A percentile compares a stretch with the other conserved stretches of the same genome.
These are phyloP conservation scores for Drosophila macrospina DNA, from an alignment of 2,888 invertebrate species.

Conservation along the genomic window DNA sequence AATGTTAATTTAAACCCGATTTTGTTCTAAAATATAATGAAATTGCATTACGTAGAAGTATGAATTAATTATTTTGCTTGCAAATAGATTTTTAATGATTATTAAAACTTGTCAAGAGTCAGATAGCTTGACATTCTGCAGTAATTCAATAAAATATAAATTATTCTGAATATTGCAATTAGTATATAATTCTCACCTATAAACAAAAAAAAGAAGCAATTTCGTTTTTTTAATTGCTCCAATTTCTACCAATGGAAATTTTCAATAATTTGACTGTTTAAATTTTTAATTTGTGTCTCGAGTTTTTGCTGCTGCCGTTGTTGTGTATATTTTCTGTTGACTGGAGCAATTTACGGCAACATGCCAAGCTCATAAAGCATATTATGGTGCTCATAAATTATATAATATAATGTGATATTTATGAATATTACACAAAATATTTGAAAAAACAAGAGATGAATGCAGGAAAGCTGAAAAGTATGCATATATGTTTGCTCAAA, in stretches of 20 bases:
- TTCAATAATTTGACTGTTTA: slow-evolving; percentile 54
- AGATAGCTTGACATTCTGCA: too few species aligned
- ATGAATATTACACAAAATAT: slow-evolving; percentile 60
- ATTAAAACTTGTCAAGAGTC: too few species aligned
- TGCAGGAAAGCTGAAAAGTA: slow-evolving; percentile 33
- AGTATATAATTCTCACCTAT: slow-evolving; percentile 38
- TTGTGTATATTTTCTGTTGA: slow-evolving; percentile 64
- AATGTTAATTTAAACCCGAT: too few species aligned
- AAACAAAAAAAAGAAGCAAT: background rate
- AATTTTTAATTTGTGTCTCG: slow-evolving; percentile 69
- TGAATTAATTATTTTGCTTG: too few species aligned
- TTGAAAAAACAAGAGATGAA: slow-evolving; percentile 17
- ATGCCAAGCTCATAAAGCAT: slow-evolving; percentile 78
- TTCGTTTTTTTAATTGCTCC: slow-evolving; percentile 26
- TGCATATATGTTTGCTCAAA: slow-evolving; percentile 2
- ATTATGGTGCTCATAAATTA: slow-evolving; percentile 78
- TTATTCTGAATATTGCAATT: background rate
- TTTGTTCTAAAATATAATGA: too few species aligned
- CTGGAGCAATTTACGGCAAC: slow-evolving; percentile 81
- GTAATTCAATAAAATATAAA: slow-evolving; percentile 15
- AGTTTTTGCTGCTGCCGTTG: slow-evolving; percentile 25
- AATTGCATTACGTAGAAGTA: too few species aligned
- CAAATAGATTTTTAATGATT: too few species aligned
- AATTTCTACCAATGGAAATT: slow-evolving; percentile 71
- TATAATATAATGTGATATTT: slow-evolving; percentile 71